These are phyloP conservation scores for Pteronotus mesoamericanus DNA, from an alignment of 2,797 vertebrate genomes.

Conservation along the genomic window DNA sequence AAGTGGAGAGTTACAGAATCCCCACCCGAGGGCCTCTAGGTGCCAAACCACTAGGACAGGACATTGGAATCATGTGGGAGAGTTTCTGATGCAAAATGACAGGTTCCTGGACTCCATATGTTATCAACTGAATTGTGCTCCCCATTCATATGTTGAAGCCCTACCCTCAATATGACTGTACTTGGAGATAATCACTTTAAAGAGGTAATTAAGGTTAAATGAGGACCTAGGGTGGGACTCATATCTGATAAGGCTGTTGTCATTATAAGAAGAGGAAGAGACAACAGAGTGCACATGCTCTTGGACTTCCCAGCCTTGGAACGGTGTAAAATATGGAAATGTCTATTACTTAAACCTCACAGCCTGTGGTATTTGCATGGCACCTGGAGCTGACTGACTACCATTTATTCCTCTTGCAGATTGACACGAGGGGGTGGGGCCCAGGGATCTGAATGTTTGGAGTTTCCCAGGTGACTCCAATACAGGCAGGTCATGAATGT, in stretches of 20 bases:
- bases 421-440: neutral
- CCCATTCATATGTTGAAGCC: neutral
- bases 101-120: neutral
- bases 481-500: neutral
- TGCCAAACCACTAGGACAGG: neutral
- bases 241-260: neutral
- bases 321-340: neutral
- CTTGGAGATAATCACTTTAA: neutral
- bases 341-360: neutral
- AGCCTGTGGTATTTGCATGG: neutral
- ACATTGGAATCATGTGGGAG: neutral
- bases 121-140: neutral
- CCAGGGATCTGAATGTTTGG: neutral
- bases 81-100: neutral
- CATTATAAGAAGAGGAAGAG: neutral
- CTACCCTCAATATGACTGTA: neutral
- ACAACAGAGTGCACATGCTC: neutral
- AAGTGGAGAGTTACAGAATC: neutral
- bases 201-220: neutral
- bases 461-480: neutral
- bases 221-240: neutral
- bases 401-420: neutral
- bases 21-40: neutral
- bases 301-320: neutral
- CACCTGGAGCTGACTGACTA: neutral